Evolutionary conservation across 2,888 invertebrate genomes (phyloP).

Genomic region (Drosophila kambysellisi): DNA sequence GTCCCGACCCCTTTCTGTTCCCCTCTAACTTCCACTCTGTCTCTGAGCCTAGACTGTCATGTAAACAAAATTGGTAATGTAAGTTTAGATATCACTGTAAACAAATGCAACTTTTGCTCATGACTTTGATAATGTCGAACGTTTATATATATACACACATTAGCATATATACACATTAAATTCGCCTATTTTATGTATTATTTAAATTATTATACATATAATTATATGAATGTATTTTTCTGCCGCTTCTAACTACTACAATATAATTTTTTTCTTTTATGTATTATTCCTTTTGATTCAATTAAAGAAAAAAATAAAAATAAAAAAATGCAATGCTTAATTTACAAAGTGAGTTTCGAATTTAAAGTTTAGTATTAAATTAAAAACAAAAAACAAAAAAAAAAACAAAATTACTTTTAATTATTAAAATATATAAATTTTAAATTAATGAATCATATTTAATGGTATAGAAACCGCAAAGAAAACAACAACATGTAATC

Average conservation of each 20-base stretch:
- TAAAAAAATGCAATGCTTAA: constrained; percentile 46
- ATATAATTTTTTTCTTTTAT: constrained; percentile 45
- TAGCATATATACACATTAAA: constrained; percentile 38
- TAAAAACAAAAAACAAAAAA: constrained; percentile 33
- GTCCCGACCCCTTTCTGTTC: constrained; percentile 1
- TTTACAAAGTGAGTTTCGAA: constrained; percentile 81
- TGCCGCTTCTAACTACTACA: constrained; percentile 56
- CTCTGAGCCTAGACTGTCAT: constrained; percentile 61
- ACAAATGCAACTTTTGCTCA: constrained; percentile 74
- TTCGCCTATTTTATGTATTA: constrained; percentile 52
- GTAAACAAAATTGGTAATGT: constrained; percentile 65
- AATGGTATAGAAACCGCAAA: constrained; percentile 64
- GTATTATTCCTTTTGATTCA: constrained; percentile 52
- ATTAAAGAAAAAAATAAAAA: constrained; percentile 31
- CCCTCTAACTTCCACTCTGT: constrained; percentile 8
- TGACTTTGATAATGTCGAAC: constrained; percentile 62
- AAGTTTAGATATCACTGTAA: constrained; percentile 74
- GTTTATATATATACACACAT: constrained; percentile 34
- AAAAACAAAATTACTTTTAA: constrained; percentile 55
- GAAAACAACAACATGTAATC: constrained; percentile 68
- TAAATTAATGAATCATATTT: constrained; percentile 73
- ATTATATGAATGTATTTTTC: constrained; percentile 46
- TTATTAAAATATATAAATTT: constrained; percentile 75
- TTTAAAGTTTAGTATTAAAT: constrained; percentile 75
- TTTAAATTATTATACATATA: constrained; percentile 53